Percentiles rank a stretch among this genome's conserved stretches.
Conservation (phyloP, 2,888 invertebrate genomes). For the Tuta absoluta region DNA sequence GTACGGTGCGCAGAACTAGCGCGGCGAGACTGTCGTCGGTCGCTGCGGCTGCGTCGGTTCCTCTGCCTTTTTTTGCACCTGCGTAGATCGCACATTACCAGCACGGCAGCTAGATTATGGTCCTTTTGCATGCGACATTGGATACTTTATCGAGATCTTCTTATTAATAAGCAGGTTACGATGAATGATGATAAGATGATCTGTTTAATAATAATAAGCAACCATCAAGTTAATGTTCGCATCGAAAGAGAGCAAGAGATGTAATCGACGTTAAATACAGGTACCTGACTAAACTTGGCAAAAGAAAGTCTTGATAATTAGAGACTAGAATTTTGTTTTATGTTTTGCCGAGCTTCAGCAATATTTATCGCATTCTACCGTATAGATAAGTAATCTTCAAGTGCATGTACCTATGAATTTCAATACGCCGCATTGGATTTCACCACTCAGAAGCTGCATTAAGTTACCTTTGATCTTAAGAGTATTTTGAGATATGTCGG, state of each 20-base stretch:
- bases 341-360: slow-evolving; percentile 46
- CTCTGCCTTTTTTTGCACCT: slow-evolving; percentile 42
- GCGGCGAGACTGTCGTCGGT: slow-evolving; percentile 56
- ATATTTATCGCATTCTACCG: background rate
- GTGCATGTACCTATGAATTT: too few relatives aligned
- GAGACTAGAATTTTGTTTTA: too few relatives aligned
- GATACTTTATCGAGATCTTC: slow-evolving; percentile 17
- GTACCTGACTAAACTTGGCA: too few relatives aligned
- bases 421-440: too few relatives aligned
- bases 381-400: too few relatives aligned
- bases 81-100: slow-evolving; percentile 11
- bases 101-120: slow-evolving; percentile 26
- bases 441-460: too few relatives aligned
- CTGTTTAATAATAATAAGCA: background rate
- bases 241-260: background rate
- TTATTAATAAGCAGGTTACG: background rate
- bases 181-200: background rate
- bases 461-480: too few relatives aligned
- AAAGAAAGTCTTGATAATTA: too few relatives aligned
- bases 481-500: too few relatives aligned
- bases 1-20: slow-evolving; percentile 51
- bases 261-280: background rate
- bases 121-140: slow-evolving; percentile 34
- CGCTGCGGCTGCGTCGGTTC: slow-evolving; percentile 48
- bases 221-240: background rate